A percentile compares a stretch with the other conserved stretches of the same genome.
Evolutionary conservation across 2,888 invertebrate genomes (phyloP).

Genomic region (Griposia aprilina): DNA sequence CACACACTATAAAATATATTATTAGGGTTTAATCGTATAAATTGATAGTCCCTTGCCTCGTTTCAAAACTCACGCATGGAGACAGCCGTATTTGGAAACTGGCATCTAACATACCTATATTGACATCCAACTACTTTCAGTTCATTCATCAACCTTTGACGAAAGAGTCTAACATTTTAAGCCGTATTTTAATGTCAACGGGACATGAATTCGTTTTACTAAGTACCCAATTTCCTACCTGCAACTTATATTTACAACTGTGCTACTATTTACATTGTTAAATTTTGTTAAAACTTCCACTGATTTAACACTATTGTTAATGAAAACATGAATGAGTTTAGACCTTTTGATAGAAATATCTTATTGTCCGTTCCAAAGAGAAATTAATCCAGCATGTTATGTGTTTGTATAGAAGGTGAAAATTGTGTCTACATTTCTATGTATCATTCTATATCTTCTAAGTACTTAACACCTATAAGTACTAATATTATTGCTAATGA

Average conservation of each 20-base stretch:
- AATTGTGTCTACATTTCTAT: slow-evolving; percentile 49
- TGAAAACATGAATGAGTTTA: slow-evolving; percentile 56
- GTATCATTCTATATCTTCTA: slow-evolving; percentile 65
- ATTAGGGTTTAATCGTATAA: slow-evolving; percentile 57
- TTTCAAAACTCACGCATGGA: slow-evolving; percentile 19
- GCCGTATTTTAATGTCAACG: slow-evolving; percentile 52
- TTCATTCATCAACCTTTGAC: slow-evolving; percentile 49
- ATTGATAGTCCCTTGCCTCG: slow-evolving; percentile 53
- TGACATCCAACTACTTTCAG: slow-evolving; percentile 54
- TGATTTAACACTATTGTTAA: slow-evolving; percentile 23
- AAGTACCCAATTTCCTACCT: slow-evolving; percentile 43
- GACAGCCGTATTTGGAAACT: slow-evolving; percentile 21
- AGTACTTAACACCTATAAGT: slow-evolving; percentile 79
- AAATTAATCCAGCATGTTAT: slow-evolving; percentile 48
- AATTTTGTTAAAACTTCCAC: slow-evolving; percentile 51
- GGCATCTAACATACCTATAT: slow-evolving; percentile 30
- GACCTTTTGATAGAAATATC: slow-evolving; percentile 57
- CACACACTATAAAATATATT: slow-evolving; percentile 65
- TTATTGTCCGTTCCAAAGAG: slow-evolving; percentile 69
- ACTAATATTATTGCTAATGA: slow-evolving; percentile 78
- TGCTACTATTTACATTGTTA: slow-evolving; percentile 72
- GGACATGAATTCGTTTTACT: slow-evolving; percentile 35
- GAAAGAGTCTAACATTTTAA: slow-evolving; percentile 57
- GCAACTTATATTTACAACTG: slow-evolving; percentile 69
- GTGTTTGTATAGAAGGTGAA: slow-evolving; percentile 60